phyloP scores from a whole-genome alignment of 2,888 invertebrate genomes.

The Monopis laevigella region DNA sequence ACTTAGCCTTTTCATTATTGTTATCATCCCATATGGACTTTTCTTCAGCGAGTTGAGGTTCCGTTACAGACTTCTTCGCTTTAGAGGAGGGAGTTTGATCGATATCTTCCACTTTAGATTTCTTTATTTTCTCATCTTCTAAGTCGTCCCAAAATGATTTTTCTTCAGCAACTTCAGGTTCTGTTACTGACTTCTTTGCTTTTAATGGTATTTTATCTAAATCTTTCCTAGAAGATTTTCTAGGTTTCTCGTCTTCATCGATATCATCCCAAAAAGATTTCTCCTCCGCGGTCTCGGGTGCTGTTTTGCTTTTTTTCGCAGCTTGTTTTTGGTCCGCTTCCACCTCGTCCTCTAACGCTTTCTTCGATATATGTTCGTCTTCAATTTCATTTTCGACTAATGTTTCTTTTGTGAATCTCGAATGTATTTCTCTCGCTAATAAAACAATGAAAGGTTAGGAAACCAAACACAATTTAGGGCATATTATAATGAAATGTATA shows the following conservation, averaged over 20 bases:
- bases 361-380: constrained; percentile 34
- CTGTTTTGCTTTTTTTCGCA: constrained; percentile 34
- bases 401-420: constrained; percentile 54
- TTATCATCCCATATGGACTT: constrained; percentile 34
- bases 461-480: constrained; percentile 20
- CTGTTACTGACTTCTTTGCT: constrained; percentile 28
- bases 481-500: constrained; percentile 24
- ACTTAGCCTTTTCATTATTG: constrained; percentile 25
- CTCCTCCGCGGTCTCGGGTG: constrained; percentile 35
- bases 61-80: constrained; percentile 29
- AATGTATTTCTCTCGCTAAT: constrained; percentile 63
- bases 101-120: constrained; percentile 30
- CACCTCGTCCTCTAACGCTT: constrained; percentile 33
- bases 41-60: constrained; percentile 28
- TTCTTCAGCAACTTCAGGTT: constrained; percentile 28
- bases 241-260: constrained; percentile 27
- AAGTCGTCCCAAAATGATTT: constrained; percentile 43
- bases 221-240: constrained; percentile 31
- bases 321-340: constrained; percentile 27
- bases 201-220: constrained; percentile 24
- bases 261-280: constrained; percentile 41
- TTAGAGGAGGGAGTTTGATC: constrained; percentile 24
- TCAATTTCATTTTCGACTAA: constrained; percentile 59
- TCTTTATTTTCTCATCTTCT: constrained; percentile 30
- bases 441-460: constrained; percentile 33